Evolutionary conservation across 2,113 vertebrate species (phyloP).

Genomic region (Meles meles): DNA sequence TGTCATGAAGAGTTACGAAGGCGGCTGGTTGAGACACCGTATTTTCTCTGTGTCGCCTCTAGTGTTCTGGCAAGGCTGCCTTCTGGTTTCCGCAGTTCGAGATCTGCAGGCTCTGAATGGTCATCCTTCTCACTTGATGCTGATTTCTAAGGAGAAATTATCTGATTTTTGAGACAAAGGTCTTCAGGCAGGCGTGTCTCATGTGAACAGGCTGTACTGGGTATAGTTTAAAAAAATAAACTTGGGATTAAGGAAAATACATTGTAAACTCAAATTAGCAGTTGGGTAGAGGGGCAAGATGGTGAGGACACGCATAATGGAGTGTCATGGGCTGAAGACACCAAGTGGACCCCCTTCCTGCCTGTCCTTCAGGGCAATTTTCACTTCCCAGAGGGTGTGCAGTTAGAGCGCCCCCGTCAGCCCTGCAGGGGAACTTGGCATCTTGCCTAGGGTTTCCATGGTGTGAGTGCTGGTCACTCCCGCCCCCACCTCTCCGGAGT

Average conservation of each 20-base stretch:
- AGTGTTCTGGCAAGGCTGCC: background rate
- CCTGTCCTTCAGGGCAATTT: background rate
- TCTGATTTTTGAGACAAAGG: background rate
- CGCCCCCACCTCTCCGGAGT: background rate
- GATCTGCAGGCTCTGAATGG: background rate
- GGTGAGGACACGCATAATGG: background rate
- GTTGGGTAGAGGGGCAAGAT: background rate
- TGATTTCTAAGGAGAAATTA: background rate
- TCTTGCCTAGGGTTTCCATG: background rate
- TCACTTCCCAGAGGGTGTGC: background rate
- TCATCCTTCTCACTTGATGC: background rate
- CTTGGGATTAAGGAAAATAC: background rate
- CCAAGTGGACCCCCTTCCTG: background rate
- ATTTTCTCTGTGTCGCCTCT: background rate
- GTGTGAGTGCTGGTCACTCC: background rate
- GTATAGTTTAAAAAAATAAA: constrained; percentile 7
- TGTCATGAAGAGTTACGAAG: background rate
- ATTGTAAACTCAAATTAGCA: background rate
- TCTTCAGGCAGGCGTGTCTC: background rate
- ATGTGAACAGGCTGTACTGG: background rate
- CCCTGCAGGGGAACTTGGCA: background rate
- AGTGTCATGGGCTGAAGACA: background rate
- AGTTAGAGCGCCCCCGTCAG: background rate
- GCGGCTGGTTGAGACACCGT: background rate
- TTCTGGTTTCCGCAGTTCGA: background rate